These are phyloP conservation scores for Drosophila kohkoa DNA, from an alignment of 1,140 invertebrate genomes.

Conservation along the genomic window DNA sequence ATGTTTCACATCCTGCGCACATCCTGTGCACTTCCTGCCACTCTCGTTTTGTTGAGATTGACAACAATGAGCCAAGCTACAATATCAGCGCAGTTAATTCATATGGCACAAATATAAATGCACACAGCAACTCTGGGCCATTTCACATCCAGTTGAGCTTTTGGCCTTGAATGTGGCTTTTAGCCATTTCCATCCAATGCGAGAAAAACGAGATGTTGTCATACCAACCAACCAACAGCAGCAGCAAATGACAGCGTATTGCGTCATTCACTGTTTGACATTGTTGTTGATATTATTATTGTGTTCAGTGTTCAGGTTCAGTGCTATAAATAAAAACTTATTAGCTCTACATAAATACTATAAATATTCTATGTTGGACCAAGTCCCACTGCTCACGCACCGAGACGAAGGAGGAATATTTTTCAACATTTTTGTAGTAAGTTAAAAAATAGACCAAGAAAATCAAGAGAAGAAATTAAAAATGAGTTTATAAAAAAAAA, in stretches of 20 bases:
- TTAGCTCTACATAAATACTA: constrained; percentile 48
- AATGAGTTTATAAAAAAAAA: not conserved
- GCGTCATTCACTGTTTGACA: constrained; percentile 51
- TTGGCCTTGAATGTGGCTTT: constrained; percentile 62
- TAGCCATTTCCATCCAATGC: constrained; percentile 46
- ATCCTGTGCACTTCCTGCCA: constrained; percentile 36
- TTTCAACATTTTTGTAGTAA: not conserved
- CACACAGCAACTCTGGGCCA: constrained; percentile 37
- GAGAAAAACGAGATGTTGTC: constrained; percentile 63
- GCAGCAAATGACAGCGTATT: constrained; percentile 38
- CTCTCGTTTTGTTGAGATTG: constrained; percentile 14
- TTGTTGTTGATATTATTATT: constrained; percentile 18
- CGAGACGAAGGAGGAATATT: not conserved
- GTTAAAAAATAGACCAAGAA: not conserved
- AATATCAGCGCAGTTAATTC: constrained; percentile 7
- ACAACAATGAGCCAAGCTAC: constrained; percentile 16
- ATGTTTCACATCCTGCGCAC: constrained; percentile 36
- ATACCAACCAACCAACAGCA: constrained; percentile 51
- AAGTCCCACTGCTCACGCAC: constrained; percentile 26
- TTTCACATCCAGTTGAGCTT: constrained; percentile 36
- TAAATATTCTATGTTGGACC: constrained; percentile 13
- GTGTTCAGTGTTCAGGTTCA: constrained; percentile 37
- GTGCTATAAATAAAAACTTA: constrained; percentile 70
- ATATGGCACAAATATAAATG: constrained; percentile 1
- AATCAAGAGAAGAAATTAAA: not conserved